Conservation (phyloP, 2,888 invertebrate genomes). For the Coenonympha glycerion region DNA sequence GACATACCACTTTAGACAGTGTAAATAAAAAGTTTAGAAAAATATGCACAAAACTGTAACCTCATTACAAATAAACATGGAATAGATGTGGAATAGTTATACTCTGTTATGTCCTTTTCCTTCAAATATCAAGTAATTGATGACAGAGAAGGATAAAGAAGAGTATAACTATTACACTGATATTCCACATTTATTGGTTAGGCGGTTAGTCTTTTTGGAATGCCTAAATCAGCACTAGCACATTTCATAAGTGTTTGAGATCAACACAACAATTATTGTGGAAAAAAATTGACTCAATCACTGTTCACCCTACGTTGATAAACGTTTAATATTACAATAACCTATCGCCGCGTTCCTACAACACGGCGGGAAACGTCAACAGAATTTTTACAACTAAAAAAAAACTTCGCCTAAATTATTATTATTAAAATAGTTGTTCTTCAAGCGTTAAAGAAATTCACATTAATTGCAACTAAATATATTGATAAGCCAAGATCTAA, state of each 20-base stretch:
- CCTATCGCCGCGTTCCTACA: conserved; percentile 39
- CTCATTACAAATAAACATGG: too few species aligned
- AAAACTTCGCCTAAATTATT: conserved; percentile 46
- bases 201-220: neutral
- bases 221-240: conserved; percentile 13
- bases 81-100: too few species aligned
- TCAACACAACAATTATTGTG: conserved; percentile 54
- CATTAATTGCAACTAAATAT: conserved; percentile 64
- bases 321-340: conserved; percentile 33
- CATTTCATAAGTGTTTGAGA: conserved; percentile 61
- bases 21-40: too few species aligned
- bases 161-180: too few species aligned
- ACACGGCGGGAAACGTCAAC: conserved; percentile 46
- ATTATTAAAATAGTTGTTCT: conserved; percentile 48
- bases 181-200: too few species aligned
- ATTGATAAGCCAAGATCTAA: conserved; percentile 50
- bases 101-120: too few species aligned
- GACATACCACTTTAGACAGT: too few species aligned
- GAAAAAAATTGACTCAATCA: conserved; percentile 65
- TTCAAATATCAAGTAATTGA: too few species aligned
- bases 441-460: conserved; percentile 52
- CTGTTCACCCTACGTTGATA: conserved; percentile 48
- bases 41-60: neutral
- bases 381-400: conserved; percentile 49
- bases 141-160: too few species aligned